Evolutionary conservation across 2,888 invertebrate genomes (phyloP), one percentile per base, ranked within the genome.

Genomic region (Cheiracanthium punctorium): DNA sequence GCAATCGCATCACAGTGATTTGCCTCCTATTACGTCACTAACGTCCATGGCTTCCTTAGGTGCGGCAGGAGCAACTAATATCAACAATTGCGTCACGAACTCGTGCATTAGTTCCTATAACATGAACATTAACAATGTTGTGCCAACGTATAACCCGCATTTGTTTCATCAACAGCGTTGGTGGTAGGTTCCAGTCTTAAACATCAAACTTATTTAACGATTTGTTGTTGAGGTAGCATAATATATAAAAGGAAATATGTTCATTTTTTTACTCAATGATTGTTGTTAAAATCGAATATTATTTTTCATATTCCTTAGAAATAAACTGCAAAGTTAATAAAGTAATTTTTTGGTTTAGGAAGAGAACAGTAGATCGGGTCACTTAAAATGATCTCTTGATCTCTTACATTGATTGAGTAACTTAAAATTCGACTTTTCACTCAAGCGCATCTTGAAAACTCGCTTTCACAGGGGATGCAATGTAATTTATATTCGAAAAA

Each of bases 1-100:
- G 7, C 73, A 75, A 65, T 69, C 88, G 96, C 96, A 95, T 96
- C 77, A 67, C 32, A 82, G 41, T 52, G 96, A 94, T 96, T 95
- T 75, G 64, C 86, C 73, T 71, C 77, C 76, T n/a, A 81, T 80
- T 17, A 74, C 77, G 4, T 72, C 77, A 10, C 30, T 86, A 71
- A 80, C 85, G 73, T 79, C 85, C 64, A 82, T 82, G 76, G 48
- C 84, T 52, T 80, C 79, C 24, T 58, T 87, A 43, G 67, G 77
- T 1, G 79, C 73, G 28, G 82, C 65, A 37, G 64, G 79, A 32
- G 80, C 73, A 24, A 70, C 71, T 20, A 76, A 48, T 72, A 81
- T 77, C 77, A 86, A 67, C 58, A 84, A 84, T 41, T 79, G 85
- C 74, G 76, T 85, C 41, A 58, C 85, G 67, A 85, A 85, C 85